These are phyloP conservation scores for Sesamia inferens DNA, from an alignment of 2,888 invertebrate species.

Conservation along the genomic window DNA sequence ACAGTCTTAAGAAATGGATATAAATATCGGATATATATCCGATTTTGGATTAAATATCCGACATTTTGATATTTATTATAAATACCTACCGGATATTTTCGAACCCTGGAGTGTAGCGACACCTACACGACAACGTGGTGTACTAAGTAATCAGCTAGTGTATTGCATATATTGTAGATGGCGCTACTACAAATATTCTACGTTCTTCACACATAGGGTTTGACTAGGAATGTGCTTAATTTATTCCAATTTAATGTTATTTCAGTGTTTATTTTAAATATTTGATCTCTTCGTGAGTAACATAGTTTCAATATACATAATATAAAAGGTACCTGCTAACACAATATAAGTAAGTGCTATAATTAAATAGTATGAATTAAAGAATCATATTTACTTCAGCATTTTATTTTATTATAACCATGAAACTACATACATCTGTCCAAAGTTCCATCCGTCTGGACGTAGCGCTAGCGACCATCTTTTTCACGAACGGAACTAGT, in stretches of 20 bases:
- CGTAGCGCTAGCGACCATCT: background rate
- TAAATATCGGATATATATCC: no score
- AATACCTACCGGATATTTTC: no score
- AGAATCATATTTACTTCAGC: background rate
- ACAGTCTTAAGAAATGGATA: no score
- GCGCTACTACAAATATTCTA: background rate
- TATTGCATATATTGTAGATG: constrained; percentile 18
- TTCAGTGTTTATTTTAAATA: background rate
- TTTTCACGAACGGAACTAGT: background rate
- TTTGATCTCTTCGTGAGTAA: background rate
- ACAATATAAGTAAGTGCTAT: background rate
- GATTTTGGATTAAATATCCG: no score
- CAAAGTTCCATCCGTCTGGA: background rate
- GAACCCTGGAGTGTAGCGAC: constrained; percentile 16
- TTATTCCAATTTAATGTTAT: background rate
- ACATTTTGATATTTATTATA: no score
- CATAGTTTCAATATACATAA: background rate
- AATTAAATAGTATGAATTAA: background rate
- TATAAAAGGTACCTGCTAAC: background rate
- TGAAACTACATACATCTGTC: no score
- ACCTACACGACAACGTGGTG: background rate
- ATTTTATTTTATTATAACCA: background rate
- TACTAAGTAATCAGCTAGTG: constrained; percentile 31
- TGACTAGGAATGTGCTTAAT: background rate
- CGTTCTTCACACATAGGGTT: no score